These are phyloP conservation scores for Coleophora flavipennella DNA, from an alignment of 2,888 invertebrate species.

Conservation along the genomic window DNA sequence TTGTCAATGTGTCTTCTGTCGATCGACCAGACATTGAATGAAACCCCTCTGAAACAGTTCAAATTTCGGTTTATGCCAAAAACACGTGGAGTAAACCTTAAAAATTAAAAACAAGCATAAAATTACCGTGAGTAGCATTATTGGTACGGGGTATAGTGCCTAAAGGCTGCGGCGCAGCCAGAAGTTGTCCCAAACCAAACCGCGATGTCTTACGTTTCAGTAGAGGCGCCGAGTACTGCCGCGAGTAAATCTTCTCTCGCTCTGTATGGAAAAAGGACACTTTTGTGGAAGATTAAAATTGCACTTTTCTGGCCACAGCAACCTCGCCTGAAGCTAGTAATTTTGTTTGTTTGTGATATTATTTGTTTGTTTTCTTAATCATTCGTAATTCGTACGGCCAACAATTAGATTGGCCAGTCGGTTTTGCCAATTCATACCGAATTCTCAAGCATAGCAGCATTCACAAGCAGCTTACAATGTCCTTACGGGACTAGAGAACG, in stretches of 20 bases:
- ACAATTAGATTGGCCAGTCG: no score
- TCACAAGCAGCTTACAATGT: not conserved
- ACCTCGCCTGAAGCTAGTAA: no score
- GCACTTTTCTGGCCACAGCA: not conserved
- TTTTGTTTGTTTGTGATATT: no score
- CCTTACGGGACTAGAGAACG: not conserved
- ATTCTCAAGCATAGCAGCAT: no score
- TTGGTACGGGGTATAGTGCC: constrained; percentile 20
- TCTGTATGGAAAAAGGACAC: constrained; percentile 48
- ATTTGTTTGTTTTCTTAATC: no score
- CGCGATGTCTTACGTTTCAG: constrained; percentile 93
- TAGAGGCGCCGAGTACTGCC: constrained; percentile 96
- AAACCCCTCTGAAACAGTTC: constrained; percentile 56
- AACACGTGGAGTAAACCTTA: no score
- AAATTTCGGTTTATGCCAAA: not conserved
- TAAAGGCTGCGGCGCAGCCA: constrained; percentile 43
- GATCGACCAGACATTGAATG: constrained; percentile 82
- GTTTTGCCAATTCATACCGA: no score
- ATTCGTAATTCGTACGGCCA: no score
- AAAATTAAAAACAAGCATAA: no score
- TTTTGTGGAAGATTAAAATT: not conserved
- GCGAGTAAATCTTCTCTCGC: constrained; percentile 89
- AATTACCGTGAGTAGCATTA: constrained; percentile 25
- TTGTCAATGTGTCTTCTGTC: constrained; percentile 82
- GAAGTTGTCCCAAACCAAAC: constrained; percentile 90